A percentile compares a stretch with the other conserved stretches of the same genome.
phyloP scores from a whole-genome alignment of 2,888 invertebrate species.

The Tachina lurida region DNA sequence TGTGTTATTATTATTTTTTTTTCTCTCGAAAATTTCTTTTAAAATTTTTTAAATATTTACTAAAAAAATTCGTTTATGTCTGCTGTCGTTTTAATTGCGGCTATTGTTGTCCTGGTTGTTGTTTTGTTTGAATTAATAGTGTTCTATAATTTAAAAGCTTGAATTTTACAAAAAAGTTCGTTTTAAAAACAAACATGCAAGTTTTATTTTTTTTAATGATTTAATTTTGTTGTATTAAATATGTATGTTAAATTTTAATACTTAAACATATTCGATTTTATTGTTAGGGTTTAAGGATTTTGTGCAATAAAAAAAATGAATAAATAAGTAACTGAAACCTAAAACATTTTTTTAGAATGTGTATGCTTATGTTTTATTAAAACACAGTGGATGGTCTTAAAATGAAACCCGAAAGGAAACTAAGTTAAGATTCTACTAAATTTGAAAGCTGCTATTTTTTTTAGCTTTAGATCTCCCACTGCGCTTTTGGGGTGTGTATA shows the following conservation, averaged over 20 bases:
- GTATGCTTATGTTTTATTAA: not conserved
- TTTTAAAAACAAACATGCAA: constrained; percentile 68
- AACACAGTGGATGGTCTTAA: constrained; percentile 9
- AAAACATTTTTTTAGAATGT: too few relatives aligned
- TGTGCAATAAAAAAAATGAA: not conserved
- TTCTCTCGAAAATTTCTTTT: constrained; percentile 27
- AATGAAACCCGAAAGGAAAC: not conserved
- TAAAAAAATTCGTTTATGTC: constrained; percentile 2
- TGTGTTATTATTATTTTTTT: constrained; percentile 5
- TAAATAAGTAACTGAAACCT: not conserved
- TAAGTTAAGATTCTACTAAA: not conserved
- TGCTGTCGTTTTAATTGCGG: constrained; percentile 27
- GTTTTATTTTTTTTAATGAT: constrained; percentile 23
- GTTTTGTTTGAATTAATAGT: constrained; percentile 16
- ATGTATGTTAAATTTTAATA: not conserved
- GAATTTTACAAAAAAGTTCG: constrained; percentile 48
- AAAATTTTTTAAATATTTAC: constrained; percentile 22
- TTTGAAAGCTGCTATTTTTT: not conserved
- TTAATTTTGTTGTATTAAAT: constrained; percentile 8
- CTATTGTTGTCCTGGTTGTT: constrained; percentile 11
- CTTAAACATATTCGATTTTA: too few relatives aligned
- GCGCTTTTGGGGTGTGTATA: not conserved
- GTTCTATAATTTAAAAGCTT: constrained; percentile 3
- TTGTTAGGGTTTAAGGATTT: not conserved
- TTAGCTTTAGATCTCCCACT: not conserved